Conservation (phyloP, 2,888 invertebrate species). For the Caenorhabditis auriculariae region DNA sequence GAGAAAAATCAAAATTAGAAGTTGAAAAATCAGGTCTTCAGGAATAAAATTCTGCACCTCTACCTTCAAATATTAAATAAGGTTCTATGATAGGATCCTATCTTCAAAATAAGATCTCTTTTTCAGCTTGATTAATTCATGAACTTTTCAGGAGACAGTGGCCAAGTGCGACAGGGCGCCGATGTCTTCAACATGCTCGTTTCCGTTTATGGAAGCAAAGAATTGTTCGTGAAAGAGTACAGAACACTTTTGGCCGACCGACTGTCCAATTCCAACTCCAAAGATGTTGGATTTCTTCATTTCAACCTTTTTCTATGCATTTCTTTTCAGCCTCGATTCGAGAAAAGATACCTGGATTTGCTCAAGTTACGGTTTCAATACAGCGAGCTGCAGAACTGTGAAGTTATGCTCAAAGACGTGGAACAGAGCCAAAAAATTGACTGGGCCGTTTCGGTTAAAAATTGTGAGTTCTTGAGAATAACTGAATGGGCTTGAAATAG, state of each 20-base stretch:
- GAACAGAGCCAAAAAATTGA: slow-evolving; percentile 76
- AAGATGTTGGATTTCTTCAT: slow-evolving; percentile 41
- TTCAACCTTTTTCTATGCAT: not conserved
- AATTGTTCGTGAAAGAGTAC: slow-evolving; percentile 96
- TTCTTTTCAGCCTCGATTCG: slow-evolving; percentile 64
- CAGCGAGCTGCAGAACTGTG: slow-evolving; percentile 91
- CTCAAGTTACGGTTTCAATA: slow-evolving; percentile 91
- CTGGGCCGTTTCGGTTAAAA: too few species aligned
- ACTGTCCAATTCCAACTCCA: slow-evolving; percentile 68
- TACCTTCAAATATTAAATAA: too few species aligned
- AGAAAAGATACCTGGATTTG: slow-evolving; percentile 87
- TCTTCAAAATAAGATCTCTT: too few species aligned
- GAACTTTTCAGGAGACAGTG: slow-evolving; percentile 38
- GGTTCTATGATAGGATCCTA: too few species aligned
- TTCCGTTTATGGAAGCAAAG: slow-evolving; percentile 96
- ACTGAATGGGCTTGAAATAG: too few species aligned
- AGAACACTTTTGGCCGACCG: slow-evolving; percentile 88
- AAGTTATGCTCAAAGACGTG: slow-evolving; percentile 94
- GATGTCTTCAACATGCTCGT: slow-evolving; percentile 98
- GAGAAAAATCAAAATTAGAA: too few species aligned
- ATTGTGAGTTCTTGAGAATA: too few species aligned
- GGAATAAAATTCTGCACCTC: not conserved
- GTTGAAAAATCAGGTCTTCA: not conserved
- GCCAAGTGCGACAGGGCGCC: slow-evolving; percentile 70
- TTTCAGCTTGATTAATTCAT: too few species aligned